phyloP scores from a whole-genome alignment of 2,113 vertebrate species.

The Brachypodius melanocephalos region DNA sequence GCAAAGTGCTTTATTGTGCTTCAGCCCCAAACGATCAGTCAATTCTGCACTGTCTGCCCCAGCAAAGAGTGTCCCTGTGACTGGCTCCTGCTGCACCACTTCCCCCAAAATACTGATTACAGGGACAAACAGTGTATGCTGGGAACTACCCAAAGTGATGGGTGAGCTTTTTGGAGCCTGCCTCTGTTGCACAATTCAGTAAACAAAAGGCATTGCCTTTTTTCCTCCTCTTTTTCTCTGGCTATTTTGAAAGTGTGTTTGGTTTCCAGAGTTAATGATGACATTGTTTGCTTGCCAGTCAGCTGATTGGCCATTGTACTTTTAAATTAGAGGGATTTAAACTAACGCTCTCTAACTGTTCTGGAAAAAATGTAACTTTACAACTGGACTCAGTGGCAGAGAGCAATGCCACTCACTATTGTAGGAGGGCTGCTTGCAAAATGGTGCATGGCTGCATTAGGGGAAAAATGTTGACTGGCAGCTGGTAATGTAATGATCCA shows the following conservation, averaged over 20 bases:
- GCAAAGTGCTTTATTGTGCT: neutral
- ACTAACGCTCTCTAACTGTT: constrained; percentile 9
- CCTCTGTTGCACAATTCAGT: neutral
- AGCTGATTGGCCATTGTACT: constrained; percentile 20
- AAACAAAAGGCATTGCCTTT: neutral
- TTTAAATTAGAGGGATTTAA: constrained; percentile 1
- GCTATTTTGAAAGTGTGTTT: constrained; percentile 20
- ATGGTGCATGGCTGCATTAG: neutral
- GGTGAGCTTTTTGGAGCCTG: neutral
- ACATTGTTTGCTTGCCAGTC: neutral
- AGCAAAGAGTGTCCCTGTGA: neutral
- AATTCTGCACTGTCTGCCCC: neutral
- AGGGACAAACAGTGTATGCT: neutral
- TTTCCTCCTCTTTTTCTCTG: neutral
- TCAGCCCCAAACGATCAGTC: neutral
- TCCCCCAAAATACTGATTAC: neutral
- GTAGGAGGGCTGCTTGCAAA: neutral
- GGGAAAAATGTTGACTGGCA: neutral
- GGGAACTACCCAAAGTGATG: neutral
- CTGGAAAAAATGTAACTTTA: constrained; percentile 13
- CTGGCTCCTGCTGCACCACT: neutral
- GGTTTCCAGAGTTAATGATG: neutral
- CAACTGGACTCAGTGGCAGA: neutral
- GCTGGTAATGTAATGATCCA: neutral
- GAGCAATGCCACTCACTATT: neutral